Base-by-base conservation (phyloP, 2,888 invertebrate species). In the Drosophila bunnanda region DNA sequence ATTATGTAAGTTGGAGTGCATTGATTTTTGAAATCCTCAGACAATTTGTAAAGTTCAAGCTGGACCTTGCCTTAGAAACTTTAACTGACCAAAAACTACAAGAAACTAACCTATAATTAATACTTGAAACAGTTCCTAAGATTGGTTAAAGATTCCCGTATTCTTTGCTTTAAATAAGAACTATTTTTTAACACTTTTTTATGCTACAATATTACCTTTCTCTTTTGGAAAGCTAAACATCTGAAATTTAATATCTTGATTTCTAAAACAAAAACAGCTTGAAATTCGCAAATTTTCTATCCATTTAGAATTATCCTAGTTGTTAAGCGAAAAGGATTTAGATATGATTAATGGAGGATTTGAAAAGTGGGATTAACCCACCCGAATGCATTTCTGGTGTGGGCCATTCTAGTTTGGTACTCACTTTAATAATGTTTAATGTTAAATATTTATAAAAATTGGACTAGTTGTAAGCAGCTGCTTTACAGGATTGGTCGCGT, bases 371-470 rank as follows among this genome's bases (percentile, higher is more conserved):
- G 62, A 32, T 20, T 4, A 48, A 28, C 64, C 64, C 34, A 22
- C 52, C 52, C 52, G 25, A 65, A 43, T 44, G 66, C 64, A 67
- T 66, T 67, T 66, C 12, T 32, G 9, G 52, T 66, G 52, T 22
- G 17, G 34, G 28, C 50, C 67, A 39, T 46, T 38, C 44, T 39
- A 66, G 38, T 22, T 66, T 67, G 67, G 54, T 67, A 67, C 68
- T 36, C 50, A 50, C 55, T 67, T 65, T 41, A 60, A 56, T 65
- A 22, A 56, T 43, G 50, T 71, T 71, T 75, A 80, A 71, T 68
- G 64, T 75, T 82, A 82, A 88, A 82, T 82, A 75, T 79, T 84
- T 88, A 89, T 84, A 81, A 86, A 85, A 86, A 86, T 86, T 86
- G 77, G 88, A 86, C 85, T 86, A 85, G 57, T 71, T 64, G 61